These are phyloP conservation scores for Cotesia typhae DNA, from an alignment of 1,140 invertebrate genomes.

Conservation along the genomic window DNA sequence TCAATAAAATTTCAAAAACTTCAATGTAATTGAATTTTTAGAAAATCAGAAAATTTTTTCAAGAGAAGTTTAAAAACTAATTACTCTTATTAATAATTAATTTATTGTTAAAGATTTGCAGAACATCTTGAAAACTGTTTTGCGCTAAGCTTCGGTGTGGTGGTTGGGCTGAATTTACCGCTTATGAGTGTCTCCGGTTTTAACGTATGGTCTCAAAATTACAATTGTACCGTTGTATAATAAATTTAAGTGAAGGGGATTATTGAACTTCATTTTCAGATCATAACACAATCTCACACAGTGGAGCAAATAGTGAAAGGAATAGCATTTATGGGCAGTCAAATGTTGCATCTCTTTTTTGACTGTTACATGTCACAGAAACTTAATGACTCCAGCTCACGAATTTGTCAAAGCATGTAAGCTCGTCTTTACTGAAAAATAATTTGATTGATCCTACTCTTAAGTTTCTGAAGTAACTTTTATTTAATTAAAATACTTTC, in stretches of 20 bases:
- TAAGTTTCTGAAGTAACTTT: too few relatives aligned
- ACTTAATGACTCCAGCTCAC: not conserved
- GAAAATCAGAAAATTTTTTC: too few relatives aligned
- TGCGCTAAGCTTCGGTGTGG: not conserved
- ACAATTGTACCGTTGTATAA: too few relatives aligned
- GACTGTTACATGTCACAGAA: constrained; percentile 14
- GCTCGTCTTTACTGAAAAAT: too few relatives aligned
- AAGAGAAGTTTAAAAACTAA: too few relatives aligned
- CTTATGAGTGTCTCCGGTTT: constrained; percentile 18
- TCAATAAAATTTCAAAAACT: too few relatives aligned
- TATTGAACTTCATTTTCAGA: not conserved
- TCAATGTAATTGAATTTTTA: too few relatives aligned
- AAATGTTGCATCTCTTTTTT: constrained; percentile 2
- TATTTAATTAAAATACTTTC: not conserved
- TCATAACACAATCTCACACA: not conserved
- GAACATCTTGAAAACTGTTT: not conserved
- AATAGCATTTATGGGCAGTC: not conserved
- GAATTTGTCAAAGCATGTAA: not conserved
- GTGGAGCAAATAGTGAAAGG: constrained; percentile 1
- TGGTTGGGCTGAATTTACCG: constrained; percentile 2
- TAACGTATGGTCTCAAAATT: not conserved
- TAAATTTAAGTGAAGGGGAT: too few relatives aligned
- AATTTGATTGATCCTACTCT: too few relatives aligned
- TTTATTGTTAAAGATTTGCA: not conserved
- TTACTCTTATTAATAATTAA: not conserved